Evolutionary conservation across 2,888 invertebrate genomes (phyloP).

Genomic region (Himalopsyche anomala): DNA sequence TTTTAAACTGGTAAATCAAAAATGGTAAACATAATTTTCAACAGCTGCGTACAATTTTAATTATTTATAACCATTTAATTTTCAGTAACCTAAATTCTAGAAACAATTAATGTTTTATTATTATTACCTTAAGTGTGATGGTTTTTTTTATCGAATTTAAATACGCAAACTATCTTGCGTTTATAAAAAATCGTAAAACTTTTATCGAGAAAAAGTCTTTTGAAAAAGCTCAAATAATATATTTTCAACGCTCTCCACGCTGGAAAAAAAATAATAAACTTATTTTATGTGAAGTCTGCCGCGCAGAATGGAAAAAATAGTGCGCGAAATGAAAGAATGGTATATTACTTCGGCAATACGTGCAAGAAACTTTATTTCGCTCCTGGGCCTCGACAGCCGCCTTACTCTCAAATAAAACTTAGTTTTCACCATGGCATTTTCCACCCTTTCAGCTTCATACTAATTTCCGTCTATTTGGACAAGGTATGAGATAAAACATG

Average conservation of each 20-base stretch:
- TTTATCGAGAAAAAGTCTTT: neutral
- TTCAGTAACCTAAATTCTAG: too few relatives aligned
- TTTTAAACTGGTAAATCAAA: too few relatives aligned
- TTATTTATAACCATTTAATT: too few relatives aligned
- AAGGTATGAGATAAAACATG: constrained; percentile 19
- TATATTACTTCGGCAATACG: constrained; percentile 53
- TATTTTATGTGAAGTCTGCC: constrained; percentile 31
- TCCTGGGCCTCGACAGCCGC: constrained; percentile 39
- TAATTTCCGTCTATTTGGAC: constrained; percentile 62
- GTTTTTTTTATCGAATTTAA: too few relatives aligned
- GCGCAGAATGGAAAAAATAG: constrained; percentile 19
- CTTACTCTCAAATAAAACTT: constrained; percentile 57
- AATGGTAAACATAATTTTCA: too few relatives aligned
- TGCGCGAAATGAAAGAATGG: constrained; percentile 29
- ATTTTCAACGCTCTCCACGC: neutral
- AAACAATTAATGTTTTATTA: too few relatives aligned
- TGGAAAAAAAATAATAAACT: constrained; percentile 31
- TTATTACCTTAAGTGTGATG: too few relatives aligned
- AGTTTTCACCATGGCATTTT: constrained; percentile 57
- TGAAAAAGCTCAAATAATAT: neutral
- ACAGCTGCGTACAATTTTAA: too few relatives aligned
- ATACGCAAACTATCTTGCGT: too few relatives aligned
- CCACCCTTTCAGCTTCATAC: constrained; percentile 45
- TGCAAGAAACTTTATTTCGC: constrained; percentile 59
- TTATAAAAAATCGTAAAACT: too few relatives aligned